Evolutionary conservation across 2,113 vertebrate genomes (phyloP).

Genomic region (Papio anubis): DNA sequence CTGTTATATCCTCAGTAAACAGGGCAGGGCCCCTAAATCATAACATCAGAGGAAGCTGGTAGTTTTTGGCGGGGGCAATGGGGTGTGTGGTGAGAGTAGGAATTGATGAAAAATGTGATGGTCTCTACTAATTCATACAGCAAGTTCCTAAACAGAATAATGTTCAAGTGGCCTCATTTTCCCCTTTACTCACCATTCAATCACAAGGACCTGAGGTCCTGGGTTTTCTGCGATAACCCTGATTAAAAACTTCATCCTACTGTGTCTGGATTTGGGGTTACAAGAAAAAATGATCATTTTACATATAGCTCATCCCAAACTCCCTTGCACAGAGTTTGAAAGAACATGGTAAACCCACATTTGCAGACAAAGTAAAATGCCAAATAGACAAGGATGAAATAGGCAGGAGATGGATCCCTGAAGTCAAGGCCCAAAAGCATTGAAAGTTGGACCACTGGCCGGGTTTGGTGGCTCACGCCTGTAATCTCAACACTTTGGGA

Average conservation of each 20-base stretch:
- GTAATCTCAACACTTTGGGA: too few species aligned
- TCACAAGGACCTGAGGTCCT: background rate
- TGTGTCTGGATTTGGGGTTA: background rate
- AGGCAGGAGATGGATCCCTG: background rate
- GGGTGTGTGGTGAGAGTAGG: background rate
- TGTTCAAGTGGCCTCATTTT: background rate
- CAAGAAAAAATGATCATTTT: background rate
- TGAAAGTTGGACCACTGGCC: background rate
- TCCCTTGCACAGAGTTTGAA: background rate
- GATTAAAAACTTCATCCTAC: background rate
- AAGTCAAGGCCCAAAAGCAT: background rate
- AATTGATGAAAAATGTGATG: conserved; percentile 33
- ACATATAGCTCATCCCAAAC: conserved; percentile 21
- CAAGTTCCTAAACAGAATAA: conserved; percentile 31
- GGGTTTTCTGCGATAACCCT: conserved; percentile 13
- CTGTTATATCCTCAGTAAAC: conserved; percentile 20
- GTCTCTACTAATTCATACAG: background rate
- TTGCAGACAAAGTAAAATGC: conserved; percentile 12
- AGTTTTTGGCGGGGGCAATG: background rate
- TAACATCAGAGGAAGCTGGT: background rate
- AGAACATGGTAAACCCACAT: conserved; percentile 5
- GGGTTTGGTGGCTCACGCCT: too few species aligned
- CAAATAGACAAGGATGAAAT: background rate
- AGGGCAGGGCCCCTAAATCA: background rate
- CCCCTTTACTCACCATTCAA: background rate